phyloP scores from a whole-genome alignment of 2,888 invertebrate species.

The Lasioglossum villosulum region DNA sequence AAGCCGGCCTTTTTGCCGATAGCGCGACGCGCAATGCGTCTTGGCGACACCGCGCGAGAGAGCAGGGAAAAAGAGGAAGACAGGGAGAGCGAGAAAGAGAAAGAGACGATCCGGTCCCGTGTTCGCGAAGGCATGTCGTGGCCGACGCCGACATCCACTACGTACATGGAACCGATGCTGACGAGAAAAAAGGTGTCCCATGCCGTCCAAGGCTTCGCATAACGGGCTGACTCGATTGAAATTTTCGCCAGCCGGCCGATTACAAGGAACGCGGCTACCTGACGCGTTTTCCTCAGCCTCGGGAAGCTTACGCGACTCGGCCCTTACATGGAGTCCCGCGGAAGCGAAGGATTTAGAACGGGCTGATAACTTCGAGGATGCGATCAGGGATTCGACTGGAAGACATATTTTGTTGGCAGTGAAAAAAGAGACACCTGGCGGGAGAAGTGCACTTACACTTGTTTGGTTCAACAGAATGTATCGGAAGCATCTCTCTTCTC shows the following conservation, averaged over 20 bases:
- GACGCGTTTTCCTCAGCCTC: not conserved
- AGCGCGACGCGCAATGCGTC: conserved; percentile 79
- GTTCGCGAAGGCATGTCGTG: conserved; percentile 43
- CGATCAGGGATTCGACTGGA: not conserved
- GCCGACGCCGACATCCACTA: conserved; percentile 54
- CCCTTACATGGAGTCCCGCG: not conserved
- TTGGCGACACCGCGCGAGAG: conserved; percentile 74
- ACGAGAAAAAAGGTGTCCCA: conserved; percentile 54
- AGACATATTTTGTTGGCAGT: too few relatives aligned
- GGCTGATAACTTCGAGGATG: not conserved
- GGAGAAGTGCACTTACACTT: too few relatives aligned
- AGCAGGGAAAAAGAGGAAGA: not conserved
- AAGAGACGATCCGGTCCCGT: conserved; percentile 3
- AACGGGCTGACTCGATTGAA: conserved; percentile 44
- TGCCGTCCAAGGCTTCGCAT: conserved; percentile 20
- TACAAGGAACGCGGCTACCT: not conserved
- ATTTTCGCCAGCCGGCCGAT: conserved; percentile 35
- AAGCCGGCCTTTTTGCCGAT: conserved; percentile 74
- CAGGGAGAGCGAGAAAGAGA: not conserved
- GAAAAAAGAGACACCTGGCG: too few relatives aligned
- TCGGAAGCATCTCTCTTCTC: too few relatives aligned
- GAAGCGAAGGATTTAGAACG: not conserved
- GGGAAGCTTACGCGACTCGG: not conserved
- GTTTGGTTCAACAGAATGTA: too few relatives aligned
- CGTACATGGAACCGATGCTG: conserved; percentile 61